Evolutionary conservation across 2,113 vertebrate species (phyloP).

Genomic region (Mixornis gularis): DNA sequence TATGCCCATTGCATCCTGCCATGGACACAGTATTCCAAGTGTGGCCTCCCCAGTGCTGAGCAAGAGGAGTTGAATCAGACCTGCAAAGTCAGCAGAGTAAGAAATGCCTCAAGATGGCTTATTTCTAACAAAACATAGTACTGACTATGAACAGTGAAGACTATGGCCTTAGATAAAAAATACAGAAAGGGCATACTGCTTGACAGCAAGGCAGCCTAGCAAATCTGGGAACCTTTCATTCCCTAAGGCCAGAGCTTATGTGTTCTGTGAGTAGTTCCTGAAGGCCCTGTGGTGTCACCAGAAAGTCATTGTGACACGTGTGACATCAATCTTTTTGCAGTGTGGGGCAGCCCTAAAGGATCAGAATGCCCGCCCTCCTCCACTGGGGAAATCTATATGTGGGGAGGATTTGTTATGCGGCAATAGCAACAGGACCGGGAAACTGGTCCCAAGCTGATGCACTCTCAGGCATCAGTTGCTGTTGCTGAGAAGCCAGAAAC

Average conservation of each 20-base stretch:
- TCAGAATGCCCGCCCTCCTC: not conserved
- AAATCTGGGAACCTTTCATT: not conserved
- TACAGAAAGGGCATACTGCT: not conserved
- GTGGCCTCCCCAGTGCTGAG: not conserved
- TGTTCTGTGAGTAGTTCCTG: not conserved
- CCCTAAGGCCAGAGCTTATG: too few relatives aligned
- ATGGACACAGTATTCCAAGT: not conserved
- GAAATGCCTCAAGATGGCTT: not conserved
- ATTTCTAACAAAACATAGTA: not conserved
- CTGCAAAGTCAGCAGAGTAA: not conserved
- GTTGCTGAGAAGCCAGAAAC: not conserved
- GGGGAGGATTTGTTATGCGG: not conserved
- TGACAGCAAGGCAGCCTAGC: not conserved
- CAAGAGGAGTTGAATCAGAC: not conserved
- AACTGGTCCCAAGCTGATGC: accelerated
- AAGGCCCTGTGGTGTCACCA: not conserved
- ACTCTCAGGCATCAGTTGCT: accelerated
- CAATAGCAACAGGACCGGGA: accelerated
- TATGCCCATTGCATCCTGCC: too few relatives aligned
- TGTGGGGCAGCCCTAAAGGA: not conserved
- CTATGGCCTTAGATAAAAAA: not conserved
- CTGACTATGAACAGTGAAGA: not conserved
- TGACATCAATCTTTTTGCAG: not conserved
- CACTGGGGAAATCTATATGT: not conserved
- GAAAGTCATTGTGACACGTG: not conserved